A percentile compares a stretch with the other conserved stretches of the same genome.
Conservation (phyloP, 92 coral and sea anemone genomes). For the Isaurus tuberculatus region DNA sequence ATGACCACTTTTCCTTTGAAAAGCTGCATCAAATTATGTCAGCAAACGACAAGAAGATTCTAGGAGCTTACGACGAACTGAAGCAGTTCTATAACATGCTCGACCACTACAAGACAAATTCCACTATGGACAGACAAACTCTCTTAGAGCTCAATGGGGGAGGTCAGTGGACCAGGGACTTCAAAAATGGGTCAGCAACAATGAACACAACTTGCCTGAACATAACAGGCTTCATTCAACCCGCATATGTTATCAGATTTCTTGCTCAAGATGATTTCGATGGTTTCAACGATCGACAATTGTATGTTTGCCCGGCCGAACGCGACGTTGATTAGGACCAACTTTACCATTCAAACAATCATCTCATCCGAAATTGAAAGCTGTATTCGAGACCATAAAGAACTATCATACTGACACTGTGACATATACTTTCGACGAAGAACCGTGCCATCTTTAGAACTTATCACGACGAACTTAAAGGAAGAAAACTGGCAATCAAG, state of each 20-base stretch:
- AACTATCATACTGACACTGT: slow-evolving; percentile 27
- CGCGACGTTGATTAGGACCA: slow-evolving; percentile 52
- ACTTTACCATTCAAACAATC: slow-evolving; percentile 43
- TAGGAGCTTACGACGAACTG: too few relatives aligned
- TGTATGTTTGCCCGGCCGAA: slow-evolving; percentile 56
- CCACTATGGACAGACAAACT: background rate
- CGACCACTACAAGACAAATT: too few relatives aligned
- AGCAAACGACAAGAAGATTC: too few relatives aligned
- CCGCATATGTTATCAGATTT: background rate
- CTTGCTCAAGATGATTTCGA: slow-evolving; percentile 29
- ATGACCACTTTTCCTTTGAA: too few relatives aligned
- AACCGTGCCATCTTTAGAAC: slow-evolving; percentile 36
- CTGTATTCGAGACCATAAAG: background rate
- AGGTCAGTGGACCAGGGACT: slow-evolving; percentile 57
- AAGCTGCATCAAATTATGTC: too few relatives aligned
- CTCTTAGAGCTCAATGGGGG: slow-evolving; percentile 55
- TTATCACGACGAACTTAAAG: slow-evolving; percentile 62
- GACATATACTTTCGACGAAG: slow-evolving; percentile 41
- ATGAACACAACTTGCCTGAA: slow-evolving; percentile 62
- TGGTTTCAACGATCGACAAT: slow-evolving; percentile 59
- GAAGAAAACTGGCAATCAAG: slow-evolving; percentile 38
- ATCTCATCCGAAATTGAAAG: background rate
- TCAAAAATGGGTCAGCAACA: slow-evolving; percentile 53
- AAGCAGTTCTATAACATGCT: too few relatives aligned
- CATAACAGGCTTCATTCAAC: slow-evolving; percentile 61